Evolutionary conservation across 2,888 invertebrate genomes (phyloP), one percentile per base, ranked within the genome.

Genomic region (Bombylius discolor): DNA sequence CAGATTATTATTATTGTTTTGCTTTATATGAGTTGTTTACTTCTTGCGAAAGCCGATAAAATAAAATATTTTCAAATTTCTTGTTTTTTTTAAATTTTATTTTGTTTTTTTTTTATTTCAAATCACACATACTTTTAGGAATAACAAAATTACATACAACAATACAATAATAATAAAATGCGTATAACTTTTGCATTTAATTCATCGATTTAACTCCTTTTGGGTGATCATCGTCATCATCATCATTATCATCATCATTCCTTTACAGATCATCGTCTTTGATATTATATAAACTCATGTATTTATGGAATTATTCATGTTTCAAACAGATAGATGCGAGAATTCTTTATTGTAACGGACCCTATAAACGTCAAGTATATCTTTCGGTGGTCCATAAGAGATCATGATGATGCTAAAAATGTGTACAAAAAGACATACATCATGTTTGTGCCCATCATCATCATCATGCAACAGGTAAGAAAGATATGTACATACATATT

Each of bases 241-340:
- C 31, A 44, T 31, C 44, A 52, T 12, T 34, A 33, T 47, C 44
- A 32, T 53, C 14, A 42, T 42, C 12, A 42, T 42, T 42, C 11
- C 39, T 42, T 11, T 42, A 36, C 6, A 36, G 9, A 8, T 8
- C 36, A 36, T 36, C 6, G 9, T 36, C 36, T 6, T 8, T 8
- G 23, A 23, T 23, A 23, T 23, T 23, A 23, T 23, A 23, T 23
- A 23, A 45, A 31, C 59, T 61, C 61, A 61, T 63, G 63, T 63
- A 62, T 62, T 62, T 63, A 63, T 63, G 63, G 62, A 62, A 62
- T 62, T 62, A 62, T 62, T 61, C 59, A 56, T 56, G 59, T 61
- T 56, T 56, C 57, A 52, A 47, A 36, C 9, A 36, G 7, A 36
- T 8, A 9, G 39, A 34, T 45, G 12, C 31, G 45, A 50, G 32